phyloP scores from a whole-genome alignment of 23 tunicate species.

The Diplosoma virens region DNA sequence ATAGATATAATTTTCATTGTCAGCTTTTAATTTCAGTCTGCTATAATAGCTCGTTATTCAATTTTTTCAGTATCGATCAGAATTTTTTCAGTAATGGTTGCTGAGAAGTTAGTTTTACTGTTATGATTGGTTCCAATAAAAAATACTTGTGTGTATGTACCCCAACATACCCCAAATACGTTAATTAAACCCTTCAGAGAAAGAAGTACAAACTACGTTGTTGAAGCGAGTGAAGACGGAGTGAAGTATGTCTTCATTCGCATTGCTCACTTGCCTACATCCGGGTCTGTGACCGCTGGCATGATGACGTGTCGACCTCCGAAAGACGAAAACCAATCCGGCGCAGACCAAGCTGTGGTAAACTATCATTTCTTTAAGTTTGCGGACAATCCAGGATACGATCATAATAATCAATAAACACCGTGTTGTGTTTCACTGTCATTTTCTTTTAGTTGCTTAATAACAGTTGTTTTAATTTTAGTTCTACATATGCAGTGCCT shows the following conservation, averaged over 20 bases:
- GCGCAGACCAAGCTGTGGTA: slow-evolving; percentile 6
- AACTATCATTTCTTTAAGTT: slow-evolving; percentile 47
- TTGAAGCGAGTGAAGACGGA: slow-evolving; percentile 80
- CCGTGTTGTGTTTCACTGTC: too few relatives aligned
- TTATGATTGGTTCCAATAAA: not conserved
- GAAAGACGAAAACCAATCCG: slow-evolving; percentile 26
- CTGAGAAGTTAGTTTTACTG: too few relatives aligned
- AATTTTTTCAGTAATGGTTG: too few relatives aligned
- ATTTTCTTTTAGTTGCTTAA: too few relatives aligned
- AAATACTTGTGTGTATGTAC: slow-evolving; percentile 8
- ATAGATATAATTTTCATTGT: too few relatives aligned
- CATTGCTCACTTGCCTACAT: slow-evolving; percentile 71
- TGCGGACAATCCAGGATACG: slow-evolving; percentile 67
- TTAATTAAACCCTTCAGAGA: too few relatives aligned
- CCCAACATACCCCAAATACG: slow-evolving; percentile 41
- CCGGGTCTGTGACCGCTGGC: slow-evolving; percentile 60
- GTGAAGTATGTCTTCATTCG: slow-evolving; percentile 69
- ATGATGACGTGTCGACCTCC: slow-evolving; percentile 78
- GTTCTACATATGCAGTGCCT: too few relatives aligned
- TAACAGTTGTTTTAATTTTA: too few relatives aligned
- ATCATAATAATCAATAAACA: slow-evolving; percentile 26
- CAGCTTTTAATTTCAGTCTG: too few relatives aligned
- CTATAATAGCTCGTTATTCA: not conserved
- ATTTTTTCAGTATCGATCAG: too few relatives aligned
- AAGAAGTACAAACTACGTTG: slow-evolving; percentile 46